Conservation (phyloP, 2,113 vertebrate genomes). For the Vombatus ursinus region DNA sequence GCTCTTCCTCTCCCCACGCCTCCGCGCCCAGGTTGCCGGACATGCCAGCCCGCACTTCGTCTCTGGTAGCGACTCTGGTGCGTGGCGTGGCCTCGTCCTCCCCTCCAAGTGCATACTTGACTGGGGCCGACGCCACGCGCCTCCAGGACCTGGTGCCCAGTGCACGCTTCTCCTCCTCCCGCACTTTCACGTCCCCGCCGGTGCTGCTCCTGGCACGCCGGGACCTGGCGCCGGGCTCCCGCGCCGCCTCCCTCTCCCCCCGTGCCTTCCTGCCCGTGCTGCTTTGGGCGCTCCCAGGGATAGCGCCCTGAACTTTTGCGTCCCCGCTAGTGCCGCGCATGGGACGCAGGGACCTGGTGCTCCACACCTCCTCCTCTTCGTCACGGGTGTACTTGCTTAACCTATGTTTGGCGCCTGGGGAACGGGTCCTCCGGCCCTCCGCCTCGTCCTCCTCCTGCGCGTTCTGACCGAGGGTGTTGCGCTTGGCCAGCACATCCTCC, state of each 20-base stretch:
- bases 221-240: not conserved
- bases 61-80: fast-evolving
- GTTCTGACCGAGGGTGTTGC: too few relatives aligned
- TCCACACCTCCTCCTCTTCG: not conserved
- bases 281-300: not conserved
- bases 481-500: too few relatives aligned
- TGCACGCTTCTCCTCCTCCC: too few relatives aligned
- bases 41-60: too few relatives aligned
- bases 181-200: not conserved
- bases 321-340: too few relatives aligned
- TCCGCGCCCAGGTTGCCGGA: not conserved
- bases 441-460: too few relatives aligned
- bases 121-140: too few relatives aligned
- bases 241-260: not conserved
- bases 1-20: not conserved
- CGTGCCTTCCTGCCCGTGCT: not conserved
- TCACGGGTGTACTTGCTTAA: not conserved
- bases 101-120: too few relatives aligned
- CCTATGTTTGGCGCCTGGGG: not conserved
- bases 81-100: not conserved
- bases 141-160: too few relatives aligned
- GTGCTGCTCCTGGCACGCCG: not conserved
- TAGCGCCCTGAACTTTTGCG: not conserved
- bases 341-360: not conserved
- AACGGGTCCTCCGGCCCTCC: too few relatives aligned